A percentile compares a stretch with the other conserved stretches of the same genome.
phyloP scores from a whole-genome alignment of 2,113 vertebrate species.

The Quiscalus mexicanus region DNA sequence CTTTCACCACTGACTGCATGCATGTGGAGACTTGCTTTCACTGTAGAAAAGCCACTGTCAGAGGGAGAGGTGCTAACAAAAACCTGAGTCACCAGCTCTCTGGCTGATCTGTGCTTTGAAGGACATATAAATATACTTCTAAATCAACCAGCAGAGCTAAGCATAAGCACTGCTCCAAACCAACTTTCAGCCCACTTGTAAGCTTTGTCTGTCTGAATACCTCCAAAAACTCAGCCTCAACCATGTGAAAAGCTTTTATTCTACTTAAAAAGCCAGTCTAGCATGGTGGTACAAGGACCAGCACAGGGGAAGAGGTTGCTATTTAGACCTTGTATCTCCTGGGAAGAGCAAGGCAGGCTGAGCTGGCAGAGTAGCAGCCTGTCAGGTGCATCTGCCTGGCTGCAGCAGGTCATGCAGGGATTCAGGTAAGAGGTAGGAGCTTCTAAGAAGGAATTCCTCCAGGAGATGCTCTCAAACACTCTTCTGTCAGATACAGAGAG shows the following conservation, averaged over 20 bases:
- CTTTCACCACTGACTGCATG: not conserved
- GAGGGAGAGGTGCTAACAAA: not conserved
- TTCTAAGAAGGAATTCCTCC: not conserved
- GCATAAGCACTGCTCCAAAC: not conserved
- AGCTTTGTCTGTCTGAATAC: not conserved
- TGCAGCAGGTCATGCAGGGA: not conserved
- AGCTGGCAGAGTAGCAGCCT: not conserved
- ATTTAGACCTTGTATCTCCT: not conserved
- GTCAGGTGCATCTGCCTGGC: not conserved
- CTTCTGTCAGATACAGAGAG: not conserved
- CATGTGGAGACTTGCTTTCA: not conserved
- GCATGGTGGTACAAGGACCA: not conserved
- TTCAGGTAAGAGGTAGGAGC: not conserved
- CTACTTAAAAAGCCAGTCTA: not conserved
- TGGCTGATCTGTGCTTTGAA: not conserved
- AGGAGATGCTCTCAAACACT: not conserved
- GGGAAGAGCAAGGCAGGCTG: not conserved
- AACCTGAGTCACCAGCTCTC: not conserved
- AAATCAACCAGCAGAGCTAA: not conserved
- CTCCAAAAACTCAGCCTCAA: not conserved
- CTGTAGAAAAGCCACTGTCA: not conserved
- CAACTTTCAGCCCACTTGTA: not conserved
- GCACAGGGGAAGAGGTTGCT: not conserved
- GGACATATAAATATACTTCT: not conserved
- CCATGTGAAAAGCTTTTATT: not conserved